phyloP scores from a whole-genome alignment of 2,797 vertebrate genomes.

The Macroramphosus scolopax region DNA sequence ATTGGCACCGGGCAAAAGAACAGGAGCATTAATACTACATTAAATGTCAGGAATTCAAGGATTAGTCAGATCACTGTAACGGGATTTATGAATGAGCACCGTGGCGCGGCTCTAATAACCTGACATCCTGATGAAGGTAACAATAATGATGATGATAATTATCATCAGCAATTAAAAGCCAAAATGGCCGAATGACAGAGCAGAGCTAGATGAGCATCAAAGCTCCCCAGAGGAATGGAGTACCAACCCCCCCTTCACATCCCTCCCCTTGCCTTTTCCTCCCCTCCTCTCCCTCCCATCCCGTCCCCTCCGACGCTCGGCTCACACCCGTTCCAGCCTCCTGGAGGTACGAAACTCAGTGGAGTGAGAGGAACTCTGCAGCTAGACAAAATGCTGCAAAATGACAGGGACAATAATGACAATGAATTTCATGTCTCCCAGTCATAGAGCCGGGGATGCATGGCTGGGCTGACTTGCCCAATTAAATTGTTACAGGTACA shows the following conservation, averaged over 20 bases:
- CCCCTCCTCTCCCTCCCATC: conserved; percentile 1
- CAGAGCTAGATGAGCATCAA: conserved; percentile 90
- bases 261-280: not conserved
- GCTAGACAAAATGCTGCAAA: conserved; percentile 95
- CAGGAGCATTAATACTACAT: conserved; percentile 68
- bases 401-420: conserved; percentile 99
- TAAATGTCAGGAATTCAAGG: conserved; percentile 72
- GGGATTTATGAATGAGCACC: conserved; percentile 70
- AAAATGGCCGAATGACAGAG: conserved; percentile 82
- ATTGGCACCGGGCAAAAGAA: conserved; percentile 64
- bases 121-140: conserved; percentile 66
- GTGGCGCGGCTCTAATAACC: conserved; percentile 58
- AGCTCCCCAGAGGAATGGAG: conserved; percentile 84
- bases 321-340: conserved; percentile 80
- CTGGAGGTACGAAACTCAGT: conserved; percentile 94
- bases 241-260: not conserved
- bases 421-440: conserved; percentile 99
- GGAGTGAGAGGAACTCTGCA: conserved; percentile 93
- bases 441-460: conserved; percentile 91
- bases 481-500: conserved; percentile 99
- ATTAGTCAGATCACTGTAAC: conserved; percentile 59
- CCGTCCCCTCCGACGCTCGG: conserved; percentile 41
- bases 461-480: conserved; percentile 95
- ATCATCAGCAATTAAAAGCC: conserved; percentile 81
- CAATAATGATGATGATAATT: conserved; percentile 72